These are phyloP conservation scores for Pungitius pungitius DNA, from an alignment of 2,113 vertebrate genomes.

Conservation along the genomic window DNA sequence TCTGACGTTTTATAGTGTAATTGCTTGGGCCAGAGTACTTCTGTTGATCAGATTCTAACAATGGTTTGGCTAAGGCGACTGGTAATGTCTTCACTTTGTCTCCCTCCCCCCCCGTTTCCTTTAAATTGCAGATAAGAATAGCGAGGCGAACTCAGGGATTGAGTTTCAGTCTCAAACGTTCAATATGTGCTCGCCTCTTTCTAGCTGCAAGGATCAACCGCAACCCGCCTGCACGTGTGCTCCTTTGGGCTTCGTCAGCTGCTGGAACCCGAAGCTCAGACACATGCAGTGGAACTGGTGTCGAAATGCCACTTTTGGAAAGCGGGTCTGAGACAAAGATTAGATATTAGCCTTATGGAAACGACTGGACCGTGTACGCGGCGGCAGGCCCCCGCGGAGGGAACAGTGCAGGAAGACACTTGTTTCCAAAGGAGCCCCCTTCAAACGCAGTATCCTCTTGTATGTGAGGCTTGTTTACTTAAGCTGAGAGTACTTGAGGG, in stretches of 20 bases:
- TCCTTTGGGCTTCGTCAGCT: neutral
- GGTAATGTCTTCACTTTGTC: neutral
- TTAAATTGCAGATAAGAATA: neutral
- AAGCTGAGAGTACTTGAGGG: conserved; percentile 19
- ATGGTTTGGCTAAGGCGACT: neutral
- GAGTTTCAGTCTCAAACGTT: neutral
- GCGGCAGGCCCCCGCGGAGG: conserved; percentile 24
- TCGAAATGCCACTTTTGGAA: neutral
- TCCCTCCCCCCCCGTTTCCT: neutral
- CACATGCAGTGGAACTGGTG: neutral
- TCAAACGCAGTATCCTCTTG: conserved; percentile 38
- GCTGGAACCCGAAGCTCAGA: neutral
- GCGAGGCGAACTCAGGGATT: neutral
- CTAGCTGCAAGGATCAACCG: neutral
- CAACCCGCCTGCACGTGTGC: neutral
- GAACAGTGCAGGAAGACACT: conserved; percentile 25
- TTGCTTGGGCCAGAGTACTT: neutral
- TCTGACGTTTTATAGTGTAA: conserved; percentile 12
- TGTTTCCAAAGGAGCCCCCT: conserved; percentile 38
- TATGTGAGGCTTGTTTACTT: conserved; percentile 44
- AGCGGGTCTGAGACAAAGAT: neutral
- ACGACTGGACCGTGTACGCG: conserved; percentile 36
- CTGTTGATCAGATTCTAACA: neutral
- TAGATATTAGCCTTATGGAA: neutral
- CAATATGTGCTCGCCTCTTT: neutral